Evolutionary conservation across 1,140 invertebrate genomes (phyloP).

Genomic region (Planococcus citri): DNA sequence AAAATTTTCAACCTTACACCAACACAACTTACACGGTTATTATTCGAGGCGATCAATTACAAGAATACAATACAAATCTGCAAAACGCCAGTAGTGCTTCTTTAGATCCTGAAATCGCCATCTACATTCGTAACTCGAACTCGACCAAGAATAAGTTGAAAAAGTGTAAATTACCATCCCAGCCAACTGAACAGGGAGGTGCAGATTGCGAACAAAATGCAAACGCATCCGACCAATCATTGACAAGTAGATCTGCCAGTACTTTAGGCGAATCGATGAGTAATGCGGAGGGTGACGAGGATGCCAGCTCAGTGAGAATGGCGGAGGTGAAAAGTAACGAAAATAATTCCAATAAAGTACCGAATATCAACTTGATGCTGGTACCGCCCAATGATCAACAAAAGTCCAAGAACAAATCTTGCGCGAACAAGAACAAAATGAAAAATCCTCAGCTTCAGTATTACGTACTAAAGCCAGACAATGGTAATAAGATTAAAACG

Average conservation of each 20-base stretch:
- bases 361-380: conserved; percentile 3
- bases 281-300: no score
- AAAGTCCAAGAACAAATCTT: background rate
- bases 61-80: background rate
- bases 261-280: no score
- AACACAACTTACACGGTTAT: conserved; percentile 4
- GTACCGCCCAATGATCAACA: background rate
- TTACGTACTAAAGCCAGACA: background rate
- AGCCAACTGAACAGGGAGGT: no score
- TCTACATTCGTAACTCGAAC: background rate
- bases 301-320: no score
- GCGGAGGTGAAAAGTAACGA: background rate
- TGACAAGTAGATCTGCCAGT: background rate
- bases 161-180: background rate
- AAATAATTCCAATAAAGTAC: background rate
- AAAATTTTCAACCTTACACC: background rate
- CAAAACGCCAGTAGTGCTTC: background rate
- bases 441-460: background rate
- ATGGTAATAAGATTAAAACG: background rate
- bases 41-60: background rate
- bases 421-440: background rate
- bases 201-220: background rate
- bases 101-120: background rate
- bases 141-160: background rate
- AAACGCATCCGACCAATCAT: no score